Evolutionary conservation across 2,113 vertebrate species (phyloP), one percentile per base, ranked within the genome.

Genomic region (Progne subis): DNA sequence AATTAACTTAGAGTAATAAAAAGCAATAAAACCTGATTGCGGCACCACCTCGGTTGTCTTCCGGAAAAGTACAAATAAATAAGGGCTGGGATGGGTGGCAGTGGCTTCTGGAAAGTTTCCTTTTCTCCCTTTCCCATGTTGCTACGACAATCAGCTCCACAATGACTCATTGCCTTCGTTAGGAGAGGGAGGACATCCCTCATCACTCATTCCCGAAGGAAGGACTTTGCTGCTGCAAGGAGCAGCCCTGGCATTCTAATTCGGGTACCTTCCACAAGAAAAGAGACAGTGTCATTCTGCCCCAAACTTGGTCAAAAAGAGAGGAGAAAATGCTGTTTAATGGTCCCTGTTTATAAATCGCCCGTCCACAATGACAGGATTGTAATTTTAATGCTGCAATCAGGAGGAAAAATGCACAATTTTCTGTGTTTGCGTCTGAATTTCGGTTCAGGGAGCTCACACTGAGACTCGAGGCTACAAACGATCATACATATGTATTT

Each of bases 121-220:
- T 93, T 52, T 71, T 6, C 46, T 55, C 63, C 57, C 50, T 94
- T 67, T 53, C 49, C 19, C 69, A 24, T 82, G 76, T 86, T 7
- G 6, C 67, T 89, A 9, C 92, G 63, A 81, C 94, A 92, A 77
- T 82, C 31, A 20, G 78, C 87, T 92, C 82, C 94, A 88, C 83
- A 67, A 79, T 96, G 92, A 96, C 86, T 97, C 96, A 94, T 84
- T 96, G 88, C 95, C 92, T 94, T 90, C 70, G 46, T 93, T 90
- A 94, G 91, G 53, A 96, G 74, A 43, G 32, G 89, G 92, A 94
- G 95, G 96, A 93, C 84, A 95, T 95, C 86, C 74, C 92, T 97
- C 96, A 95, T 97, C 79, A 94, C 80, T 97, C 97, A 95, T 96
- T 86, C 71, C 88, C 56, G 59, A 80, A 80, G 91, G 88, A 82